phyloP scores from a whole-genome alignment of 2,797 vertebrate species.

The Capromys pilorides region DNA sequence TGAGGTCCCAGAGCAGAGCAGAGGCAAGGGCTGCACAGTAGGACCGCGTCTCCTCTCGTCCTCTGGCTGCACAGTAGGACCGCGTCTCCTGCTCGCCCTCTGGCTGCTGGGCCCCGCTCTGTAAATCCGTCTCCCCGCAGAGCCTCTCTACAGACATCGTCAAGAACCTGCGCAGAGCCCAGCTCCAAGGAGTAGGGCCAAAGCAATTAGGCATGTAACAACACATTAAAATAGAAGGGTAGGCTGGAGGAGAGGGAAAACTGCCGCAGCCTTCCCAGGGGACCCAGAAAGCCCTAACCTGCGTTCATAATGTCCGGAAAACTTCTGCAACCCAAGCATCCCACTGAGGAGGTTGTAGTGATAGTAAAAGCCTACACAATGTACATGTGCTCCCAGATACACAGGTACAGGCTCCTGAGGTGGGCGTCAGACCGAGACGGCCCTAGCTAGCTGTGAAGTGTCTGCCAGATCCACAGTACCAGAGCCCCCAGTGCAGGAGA shows the following conservation, averaged over 20 bases:
- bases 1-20: not conserved
- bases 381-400: not conserved
- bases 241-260: constrained; percentile 27
- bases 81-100: not conserved
- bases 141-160: not conserved
- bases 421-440: constrained; percentile 9
- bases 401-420: not conserved
- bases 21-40: not conserved
- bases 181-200: constrained; percentile 25
- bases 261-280: not conserved
- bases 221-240: constrained; percentile 20
- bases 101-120: not conserved
- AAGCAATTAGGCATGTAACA: constrained; percentile 58
- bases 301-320: not conserved
- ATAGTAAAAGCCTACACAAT: not conserved
- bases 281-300: not conserved
- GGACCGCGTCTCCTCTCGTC: not conserved
- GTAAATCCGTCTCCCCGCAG: not conserved
- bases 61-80: constrained; percentile 28
- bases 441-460: not conserved
- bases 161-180: not conserved
- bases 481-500: not conserved
- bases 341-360: constrained; percentile 35
- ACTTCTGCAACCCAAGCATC: constrained; percentile 34
- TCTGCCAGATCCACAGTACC: constrained; percentile 12